Conservation (phyloP, 2,888 invertebrate species). For the Agrotis clavis region DNA sequence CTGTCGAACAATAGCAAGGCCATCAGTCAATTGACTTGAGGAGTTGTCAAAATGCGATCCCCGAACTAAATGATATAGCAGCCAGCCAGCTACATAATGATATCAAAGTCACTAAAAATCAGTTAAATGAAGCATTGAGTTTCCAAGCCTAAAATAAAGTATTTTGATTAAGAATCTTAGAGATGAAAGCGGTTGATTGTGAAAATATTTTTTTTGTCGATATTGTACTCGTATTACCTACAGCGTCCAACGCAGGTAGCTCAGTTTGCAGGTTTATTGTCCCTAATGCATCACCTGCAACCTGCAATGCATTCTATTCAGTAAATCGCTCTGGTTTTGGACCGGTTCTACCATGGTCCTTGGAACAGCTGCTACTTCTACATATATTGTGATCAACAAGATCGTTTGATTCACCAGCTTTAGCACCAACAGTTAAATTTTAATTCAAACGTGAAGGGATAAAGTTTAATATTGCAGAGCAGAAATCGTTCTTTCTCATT, state of each 20-base stretch:
- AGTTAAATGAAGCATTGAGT: too few relatives aligned
- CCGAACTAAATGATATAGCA: too few relatives aligned
- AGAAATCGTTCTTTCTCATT: not conserved
- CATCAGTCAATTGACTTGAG: too few relatives aligned
- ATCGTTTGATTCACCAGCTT: conserved; percentile 31
- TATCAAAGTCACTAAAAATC: too few relatives aligned
- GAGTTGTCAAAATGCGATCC: too few relatives aligned
- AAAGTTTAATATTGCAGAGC: conserved; percentile 29
- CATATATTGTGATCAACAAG: conserved; percentile 36
- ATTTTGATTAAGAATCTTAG: too few relatives aligned
- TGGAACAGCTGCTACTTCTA: conserved; percentile 54
- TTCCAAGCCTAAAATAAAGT: too few relatives aligned
- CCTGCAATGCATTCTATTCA: conserved; percentile 29
- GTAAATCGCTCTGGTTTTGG: conserved; percentile 26
- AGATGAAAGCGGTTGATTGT: too few relatives aligned
- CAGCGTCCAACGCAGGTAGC: conserved; percentile 2
- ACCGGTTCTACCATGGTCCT: conserved; percentile 49
- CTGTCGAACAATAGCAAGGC: too few relatives aligned
- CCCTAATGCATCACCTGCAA: conserved; percentile 32
- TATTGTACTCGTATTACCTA: not conserved
- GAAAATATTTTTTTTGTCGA: too few relatives aligned
- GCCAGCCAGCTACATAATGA: too few relatives aligned
- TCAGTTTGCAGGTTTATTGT: conserved; percentile 10
- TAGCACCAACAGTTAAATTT: conserved; percentile 11
- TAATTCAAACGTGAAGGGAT: not conserved